Percentiles rank a stretch among this genome's conserved stretches.
These are phyloP conservation scores for Magallana nippona DNA, from an alignment of 2,888 invertebrate genomes.

Conservation along the genomic window DNA sequence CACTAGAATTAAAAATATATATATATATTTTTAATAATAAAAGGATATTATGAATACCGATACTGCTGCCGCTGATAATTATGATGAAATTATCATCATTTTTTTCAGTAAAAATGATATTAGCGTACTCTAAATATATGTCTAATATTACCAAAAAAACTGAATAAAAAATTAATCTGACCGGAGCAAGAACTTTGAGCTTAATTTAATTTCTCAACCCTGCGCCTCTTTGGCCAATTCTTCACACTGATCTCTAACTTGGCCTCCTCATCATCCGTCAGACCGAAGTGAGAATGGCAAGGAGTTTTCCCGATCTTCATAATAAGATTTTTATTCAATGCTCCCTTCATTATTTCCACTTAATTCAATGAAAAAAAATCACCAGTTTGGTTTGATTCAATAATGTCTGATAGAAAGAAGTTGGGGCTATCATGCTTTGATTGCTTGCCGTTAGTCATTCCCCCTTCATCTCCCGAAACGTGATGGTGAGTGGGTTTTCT, in stretches of 20 bases:
- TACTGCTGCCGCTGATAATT: too few relatives aligned
- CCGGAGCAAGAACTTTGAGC: too few relatives aligned
- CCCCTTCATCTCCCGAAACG: not conserved
- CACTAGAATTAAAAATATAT: too few relatives aligned
- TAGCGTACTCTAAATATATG: too few relatives aligned
- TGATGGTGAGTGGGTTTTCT: not conserved
- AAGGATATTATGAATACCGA: too few relatives aligned
- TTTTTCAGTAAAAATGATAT: too few relatives aligned
- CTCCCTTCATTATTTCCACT: slow-evolving; percentile 12
- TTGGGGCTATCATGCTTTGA: not conserved
- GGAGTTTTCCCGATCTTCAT: not conserved
- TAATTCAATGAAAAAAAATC: slow-evolving; percentile 25
- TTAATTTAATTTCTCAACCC: not conserved
- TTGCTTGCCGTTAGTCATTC: slow-evolving; percentile 12
- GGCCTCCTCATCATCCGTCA: slow-evolving; percentile 1
- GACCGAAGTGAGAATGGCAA: not conserved
- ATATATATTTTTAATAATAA: too few relatives aligned
- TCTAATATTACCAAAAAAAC: too few relatives aligned
- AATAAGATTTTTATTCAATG: slow-evolving; percentile 33
- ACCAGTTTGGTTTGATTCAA: slow-evolving; percentile 33
- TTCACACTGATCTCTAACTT: slow-evolving; percentile 14
- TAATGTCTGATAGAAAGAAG: not conserved
- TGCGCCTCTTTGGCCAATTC: not conserved
- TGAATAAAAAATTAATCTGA: too few relatives aligned
- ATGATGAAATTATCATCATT: too few relatives aligned